Evolutionary conservation across 2,113 vertebrate genomes (phyloP), one percentile per base, ranked within the genome.

Genomic region (Axis porcinus): DNA sequence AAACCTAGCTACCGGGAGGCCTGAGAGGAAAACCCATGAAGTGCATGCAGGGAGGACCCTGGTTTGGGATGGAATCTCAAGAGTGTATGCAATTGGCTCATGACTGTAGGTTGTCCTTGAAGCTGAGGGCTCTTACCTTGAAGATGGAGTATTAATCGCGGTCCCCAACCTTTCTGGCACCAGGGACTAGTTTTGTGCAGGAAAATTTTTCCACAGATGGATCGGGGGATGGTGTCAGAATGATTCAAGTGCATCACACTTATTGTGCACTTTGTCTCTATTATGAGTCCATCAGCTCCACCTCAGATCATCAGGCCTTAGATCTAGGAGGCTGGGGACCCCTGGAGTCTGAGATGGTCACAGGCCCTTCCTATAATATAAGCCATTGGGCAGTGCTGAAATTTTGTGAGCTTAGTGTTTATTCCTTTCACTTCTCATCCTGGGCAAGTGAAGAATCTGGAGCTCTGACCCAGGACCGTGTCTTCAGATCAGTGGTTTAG

Each of bases 1-100:
- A 96, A 97, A 88, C 50, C 27, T 84, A 91, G 79, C 76, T 60
- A 83, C 60, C 94, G 40, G 78, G 88, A 97, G 52, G 52, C 47
- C 82, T 88, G 30, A 78, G 45, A 76, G 82, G 60, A 78, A 97
- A 97, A 43, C 57, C 64, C 28, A 28, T 2, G 88, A 87, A 96
- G 58, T 45, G 50, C 12, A 43, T 28, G 57, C 1, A 90, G 27
- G 33, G 57, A 91, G 13, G 54, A 10, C 25, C 60, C 27, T 64
- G 55, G 52, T n/a, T 45, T 82, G 55, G n/a, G 58, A 7, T 84
- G 23, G 76, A 94, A 90, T 81, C 27, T 36, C 28, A 45, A 19
- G 54, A 45, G 7, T n/a, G 30, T 16, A 13, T 13, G 62, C 36
- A 87, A 25, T 47, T 82, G 74, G 36, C 78, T 96, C 67, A 52